Evolutionary conservation across 2,888 invertebrate genomes (phyloP).

Genomic region (Trichogramma dendrolimi): DNA sequence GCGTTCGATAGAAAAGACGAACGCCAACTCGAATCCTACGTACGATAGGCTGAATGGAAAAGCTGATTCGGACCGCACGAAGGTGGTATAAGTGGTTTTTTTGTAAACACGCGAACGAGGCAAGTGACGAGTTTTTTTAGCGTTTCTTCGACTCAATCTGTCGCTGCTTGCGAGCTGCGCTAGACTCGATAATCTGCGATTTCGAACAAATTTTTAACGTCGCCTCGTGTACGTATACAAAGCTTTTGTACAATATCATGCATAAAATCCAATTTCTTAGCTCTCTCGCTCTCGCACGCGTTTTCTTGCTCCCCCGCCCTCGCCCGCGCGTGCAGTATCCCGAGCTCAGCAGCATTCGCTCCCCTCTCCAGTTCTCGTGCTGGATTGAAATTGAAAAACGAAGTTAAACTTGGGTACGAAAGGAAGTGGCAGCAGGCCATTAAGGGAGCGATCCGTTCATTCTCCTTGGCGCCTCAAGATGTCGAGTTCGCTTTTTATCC

Average conservation of each 20-base stretch:
- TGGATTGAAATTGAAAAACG: conserved; percentile 13
- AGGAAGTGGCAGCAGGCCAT: not conserved
- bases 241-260: not conserved
- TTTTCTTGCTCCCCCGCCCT: conserved; percentile 1
- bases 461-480: conserved; percentile 6
- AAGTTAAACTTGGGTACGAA: conserved; percentile 7
- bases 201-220: too few relatives aligned
- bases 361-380: not conserved
- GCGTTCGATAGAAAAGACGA: too few relatives aligned
- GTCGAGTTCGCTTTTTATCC: conserved; percentile 11
- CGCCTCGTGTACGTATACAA: too few relatives aligned
- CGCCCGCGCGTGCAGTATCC: not conserved
- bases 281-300: not conserved
- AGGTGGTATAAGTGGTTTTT: too few relatives aligned
- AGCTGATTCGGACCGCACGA: too few relatives aligned
- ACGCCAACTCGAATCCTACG: too few relatives aligned
- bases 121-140: too few relatives aligned
- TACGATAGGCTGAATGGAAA: too few relatives aligned
- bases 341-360: not conserved
- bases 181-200: too few relatives aligned
- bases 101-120: too few relatives aligned
- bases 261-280: conserved; percentile 19
- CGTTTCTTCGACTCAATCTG: too few relatives aligned
- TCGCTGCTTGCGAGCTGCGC: too few relatives aligned
- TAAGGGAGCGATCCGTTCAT: conserved; percentile 2